Evolutionary conservation across 64 coral and sea anemone genomes (phyloP), one percentile per base, ranked within the genome.

Genomic region (Pachyseris speciosa): DNA sequence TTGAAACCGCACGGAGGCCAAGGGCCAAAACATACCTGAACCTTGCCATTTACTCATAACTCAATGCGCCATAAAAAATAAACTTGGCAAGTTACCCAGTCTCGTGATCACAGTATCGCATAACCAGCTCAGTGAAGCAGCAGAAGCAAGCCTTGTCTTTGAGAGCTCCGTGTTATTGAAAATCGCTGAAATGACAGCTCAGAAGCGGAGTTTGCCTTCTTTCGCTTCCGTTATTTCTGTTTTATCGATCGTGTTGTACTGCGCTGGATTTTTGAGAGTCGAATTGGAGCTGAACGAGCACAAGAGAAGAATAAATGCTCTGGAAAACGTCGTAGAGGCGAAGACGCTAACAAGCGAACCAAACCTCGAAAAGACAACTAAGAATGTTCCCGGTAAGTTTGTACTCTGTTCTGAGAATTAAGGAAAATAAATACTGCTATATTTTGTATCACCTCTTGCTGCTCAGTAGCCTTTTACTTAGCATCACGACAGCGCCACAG

Each of bases 241-340:
- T 5, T 15, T 87, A 25, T 27, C 71, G 1, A 37, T 87, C 4
- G 47, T 87, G 66, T 74, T 87, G 22, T 87, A 52, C 33, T 87
- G 44, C 6, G 69, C 29, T 13, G 85, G 71, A 31, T 87, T 87
- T 87, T 33, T 87, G 13, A 72, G 67, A 53, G 50, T 87, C 13
- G 85, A 87, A 53, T 31, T 55, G 33, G 17, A 72, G 7, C 22
- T 87, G 24, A 74, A 57, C n/a, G 49, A 87, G 20, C 85, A 87
- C 11, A 71, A 59, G 69, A 60, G 26, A 4, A 72, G 68, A 74
- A 55, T 87, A 73, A 53, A 57, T 37, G 48, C 33, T 39, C 67
- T 87, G 57, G 85, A 87, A 53, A 44, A n/a, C 16, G 37, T n/a
- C 39, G n/a, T 17, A 34, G 37, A 73, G 20, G n/a, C 37, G 15